Percentiles rank a stretch among this genome's conserved stretches.
Conservation (phyloP, 2,888 invertebrate species). For the Tinea trinotella region DNA sequence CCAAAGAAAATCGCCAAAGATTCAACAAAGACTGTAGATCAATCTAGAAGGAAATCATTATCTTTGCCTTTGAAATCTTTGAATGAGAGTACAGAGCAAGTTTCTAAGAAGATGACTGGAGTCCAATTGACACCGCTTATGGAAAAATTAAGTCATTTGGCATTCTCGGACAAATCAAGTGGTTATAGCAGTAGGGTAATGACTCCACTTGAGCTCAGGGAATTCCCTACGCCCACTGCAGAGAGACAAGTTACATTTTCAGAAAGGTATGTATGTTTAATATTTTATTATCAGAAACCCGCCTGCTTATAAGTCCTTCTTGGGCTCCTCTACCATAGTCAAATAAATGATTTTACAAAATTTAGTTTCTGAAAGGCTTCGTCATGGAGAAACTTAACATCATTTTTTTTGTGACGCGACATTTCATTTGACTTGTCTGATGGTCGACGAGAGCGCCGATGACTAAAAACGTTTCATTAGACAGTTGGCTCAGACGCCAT, state of each 20-base stretch:
- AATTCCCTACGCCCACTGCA: conserved; percentile 51
- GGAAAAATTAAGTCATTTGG: conserved; percentile 84
- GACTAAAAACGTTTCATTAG: no score
- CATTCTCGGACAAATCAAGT: conserved; percentile 77
- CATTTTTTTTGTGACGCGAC: no score
- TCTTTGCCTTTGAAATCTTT: conserved; percentile 82
- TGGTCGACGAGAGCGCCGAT: no score
- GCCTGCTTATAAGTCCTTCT: no score
- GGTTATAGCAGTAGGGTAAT: conserved; percentile 79
- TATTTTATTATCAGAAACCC: no score
- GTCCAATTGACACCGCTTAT: conserved; percentile 85
- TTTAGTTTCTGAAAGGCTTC: no score
- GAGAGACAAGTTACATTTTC: conserved; percentile 52
- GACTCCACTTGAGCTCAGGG: conserved; percentile 70
- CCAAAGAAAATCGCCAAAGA: conserved; percentile 52
- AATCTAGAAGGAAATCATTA: conserved; percentile 70
- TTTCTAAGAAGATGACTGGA: conserved; percentile 72
- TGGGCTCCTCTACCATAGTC: no score
- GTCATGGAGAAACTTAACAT: no score
- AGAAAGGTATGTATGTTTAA: conserved; percentile 35
- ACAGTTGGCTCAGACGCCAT: no score
- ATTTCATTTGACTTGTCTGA: no score
- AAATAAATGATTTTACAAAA: no score
- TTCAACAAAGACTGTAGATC: conserved; percentile 44
- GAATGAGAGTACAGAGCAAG: conserved; percentile 52